Base-by-base conservation (phyloP, 2,888 invertebrate genomes). In the Camponotus fellah region DNA sequence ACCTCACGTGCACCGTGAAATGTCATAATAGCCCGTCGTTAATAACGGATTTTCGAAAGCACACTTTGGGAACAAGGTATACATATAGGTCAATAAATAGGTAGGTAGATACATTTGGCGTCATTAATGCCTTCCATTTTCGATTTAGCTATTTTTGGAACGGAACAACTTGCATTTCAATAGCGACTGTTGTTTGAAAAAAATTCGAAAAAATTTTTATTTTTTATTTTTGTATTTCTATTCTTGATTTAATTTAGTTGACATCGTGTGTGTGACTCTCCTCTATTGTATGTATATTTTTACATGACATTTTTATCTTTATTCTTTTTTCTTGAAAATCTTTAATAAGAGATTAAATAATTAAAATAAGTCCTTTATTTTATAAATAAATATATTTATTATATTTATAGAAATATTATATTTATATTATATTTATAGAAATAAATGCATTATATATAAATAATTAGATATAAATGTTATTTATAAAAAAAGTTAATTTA, bases 41-140 rank as follows among this genome's bases (percentile, higher is more conserved):
- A 92, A 93, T 92, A 93, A 92, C 90, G 87, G 90, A 90, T 91
- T 91, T 89, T 89, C 89, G 91, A 91, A 91, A 87, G 91, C 87
- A 87, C 90, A 34, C 46, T 49, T 60, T 10, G 56, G 2, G 37
- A 26, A 26, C 5, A 32, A 14, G 46, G 14, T 32, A 32, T 40
- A 65, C 49, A 40, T 10, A 37, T n/a, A 32, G 34, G 43, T 6
- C 40, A 58, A 5, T 43, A 43, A 10, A 46, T 17, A 58, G 17
- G 62, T 37, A 60, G 71, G 34, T 1, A 9, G 46, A n/a, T 26
- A 14, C 12, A 40, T 21, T 3, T 17, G 46, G 26, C 10, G 1
- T 26, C 26, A 37, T 60, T 60, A n/a, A 14, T 40, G 12, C 40
- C 58, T 60, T 12, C 17, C 58, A 37, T 17, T 72, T 72, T 26